These are phyloP conservation scores for Agonopterix alstromeriana DNA, from an alignment of 2,888 invertebrate genomes.

Conservation along the genomic window DNA sequence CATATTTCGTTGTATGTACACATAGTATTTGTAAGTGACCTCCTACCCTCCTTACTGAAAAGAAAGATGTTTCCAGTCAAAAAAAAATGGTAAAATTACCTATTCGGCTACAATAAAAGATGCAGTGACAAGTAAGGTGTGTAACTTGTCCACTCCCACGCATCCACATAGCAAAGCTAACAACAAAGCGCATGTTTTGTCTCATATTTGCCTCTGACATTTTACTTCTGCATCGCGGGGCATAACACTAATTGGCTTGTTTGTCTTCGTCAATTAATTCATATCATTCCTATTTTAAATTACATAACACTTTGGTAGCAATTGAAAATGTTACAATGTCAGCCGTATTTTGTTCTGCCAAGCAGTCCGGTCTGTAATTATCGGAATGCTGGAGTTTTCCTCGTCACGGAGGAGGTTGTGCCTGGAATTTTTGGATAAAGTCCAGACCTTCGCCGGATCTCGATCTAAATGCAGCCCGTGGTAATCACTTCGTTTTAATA, in stretches of 20 bases:
- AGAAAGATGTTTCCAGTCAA: no score
- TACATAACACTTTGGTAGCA: no score
- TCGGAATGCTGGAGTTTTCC: constrained; percentile 10
- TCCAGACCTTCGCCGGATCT: constrained; percentile 29
- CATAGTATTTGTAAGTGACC: no score
- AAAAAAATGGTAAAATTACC: no score
- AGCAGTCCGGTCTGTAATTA: constrained; percentile 4
- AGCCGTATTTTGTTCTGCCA: no score
- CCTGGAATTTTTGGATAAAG: constrained; percentile 31
- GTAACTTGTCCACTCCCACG: background rate
- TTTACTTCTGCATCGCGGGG: background rate
- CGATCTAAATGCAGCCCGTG: constrained; percentile 21
- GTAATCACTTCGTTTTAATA: constrained; percentile 11
- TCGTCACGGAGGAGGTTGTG: constrained; percentile 16
- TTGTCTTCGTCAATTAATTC: background rate
- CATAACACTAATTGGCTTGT: constrained; percentile 1
- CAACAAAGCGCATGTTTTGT: background rate
- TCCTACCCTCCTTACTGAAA: no score
- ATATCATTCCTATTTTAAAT: background rate
- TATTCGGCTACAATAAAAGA: no score
- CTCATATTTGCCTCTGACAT: background rate
- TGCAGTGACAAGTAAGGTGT: no score
- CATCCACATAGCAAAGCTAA: background rate
- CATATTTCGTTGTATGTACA: no score
- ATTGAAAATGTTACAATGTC: no score